These are phyloP conservation scores for Sula dactylatra DNA, from an alignment of 2,113 vertebrate genomes.

Conservation along the genomic window DNA sequence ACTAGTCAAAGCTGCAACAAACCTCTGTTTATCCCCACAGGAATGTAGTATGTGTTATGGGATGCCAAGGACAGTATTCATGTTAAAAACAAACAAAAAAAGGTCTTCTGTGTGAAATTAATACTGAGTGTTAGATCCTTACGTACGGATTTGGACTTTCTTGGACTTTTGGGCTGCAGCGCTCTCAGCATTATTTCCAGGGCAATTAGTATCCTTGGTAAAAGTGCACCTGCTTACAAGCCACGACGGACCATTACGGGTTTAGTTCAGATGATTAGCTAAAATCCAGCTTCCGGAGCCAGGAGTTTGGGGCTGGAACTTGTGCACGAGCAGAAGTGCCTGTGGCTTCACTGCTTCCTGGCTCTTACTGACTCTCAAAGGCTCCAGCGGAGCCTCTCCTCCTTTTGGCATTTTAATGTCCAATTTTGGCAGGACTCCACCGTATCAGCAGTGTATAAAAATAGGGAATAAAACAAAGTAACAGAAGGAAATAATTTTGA, in stretches of 20 bases:
- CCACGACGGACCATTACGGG: background rate
- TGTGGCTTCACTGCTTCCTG: background rate
- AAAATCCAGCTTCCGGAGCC: background rate
- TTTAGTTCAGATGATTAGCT: background rate
- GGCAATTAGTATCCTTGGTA: background rate
- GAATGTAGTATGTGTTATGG: background rate
- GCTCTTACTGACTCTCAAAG: background rate
- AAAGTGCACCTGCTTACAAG: background rate
- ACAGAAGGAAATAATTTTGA: background rate
- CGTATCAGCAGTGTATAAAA: background rate
- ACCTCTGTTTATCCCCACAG: conserved; percentile 13
- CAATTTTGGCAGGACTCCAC: background rate
- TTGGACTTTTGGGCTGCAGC: background rate
- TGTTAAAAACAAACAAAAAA: conserved; percentile 28
- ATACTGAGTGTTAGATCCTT: background rate
- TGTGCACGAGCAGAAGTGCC: background rate
- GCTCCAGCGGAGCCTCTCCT: background rate
- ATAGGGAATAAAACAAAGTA: background rate
- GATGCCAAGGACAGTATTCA: conserved; percentile 35
- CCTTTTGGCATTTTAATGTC: background rate
- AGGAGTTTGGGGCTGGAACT: background rate
- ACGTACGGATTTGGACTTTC: background rate
- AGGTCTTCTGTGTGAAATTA: conserved; percentile 34
- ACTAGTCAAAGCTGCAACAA: conserved; percentile 41
- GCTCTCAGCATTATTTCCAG: background rate